Conservation (phyloP, 2,888 invertebrate species). For the Ecdyonurus torrentis region DNA sequence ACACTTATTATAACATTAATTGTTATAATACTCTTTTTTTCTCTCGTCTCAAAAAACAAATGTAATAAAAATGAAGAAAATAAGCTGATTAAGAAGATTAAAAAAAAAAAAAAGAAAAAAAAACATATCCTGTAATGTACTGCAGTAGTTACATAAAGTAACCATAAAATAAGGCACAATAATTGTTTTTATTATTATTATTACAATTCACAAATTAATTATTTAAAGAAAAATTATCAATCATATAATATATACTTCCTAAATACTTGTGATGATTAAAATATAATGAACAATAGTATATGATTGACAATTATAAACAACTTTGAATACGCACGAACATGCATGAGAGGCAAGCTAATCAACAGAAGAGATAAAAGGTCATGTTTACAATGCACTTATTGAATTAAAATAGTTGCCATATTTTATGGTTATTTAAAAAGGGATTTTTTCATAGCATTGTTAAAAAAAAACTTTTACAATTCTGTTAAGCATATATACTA, state of each 20-base stretch:
- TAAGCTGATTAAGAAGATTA: background rate
- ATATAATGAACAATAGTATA: too few species aligned
- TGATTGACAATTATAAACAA: too few species aligned
- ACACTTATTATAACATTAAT: too few species aligned
- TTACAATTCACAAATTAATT: background rate
- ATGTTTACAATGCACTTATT: background rate
- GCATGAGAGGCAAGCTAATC: background rate
- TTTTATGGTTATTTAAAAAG: background rate
- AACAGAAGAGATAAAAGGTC: background rate
- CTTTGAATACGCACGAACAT: too few species aligned
- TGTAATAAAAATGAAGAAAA: background rate
- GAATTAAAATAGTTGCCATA: background rate
- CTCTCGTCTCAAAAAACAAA: too few species aligned
- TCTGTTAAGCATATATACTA: background rate
- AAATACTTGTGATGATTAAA: too few species aligned
- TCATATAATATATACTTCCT: background rate
- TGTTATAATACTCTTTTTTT: too few species aligned
- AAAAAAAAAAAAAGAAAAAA: too few species aligned
- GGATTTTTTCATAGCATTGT: background rate
- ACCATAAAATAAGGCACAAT: background rate
- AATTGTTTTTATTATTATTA: background rate
- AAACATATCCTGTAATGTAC: background rate
- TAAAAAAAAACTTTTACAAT: background rate
- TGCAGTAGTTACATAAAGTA: background rate
- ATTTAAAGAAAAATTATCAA: background rate